phyloP scores from a whole-genome alignment of 1,140 invertebrate species.

The Drosophila bipectinata region DNA sequence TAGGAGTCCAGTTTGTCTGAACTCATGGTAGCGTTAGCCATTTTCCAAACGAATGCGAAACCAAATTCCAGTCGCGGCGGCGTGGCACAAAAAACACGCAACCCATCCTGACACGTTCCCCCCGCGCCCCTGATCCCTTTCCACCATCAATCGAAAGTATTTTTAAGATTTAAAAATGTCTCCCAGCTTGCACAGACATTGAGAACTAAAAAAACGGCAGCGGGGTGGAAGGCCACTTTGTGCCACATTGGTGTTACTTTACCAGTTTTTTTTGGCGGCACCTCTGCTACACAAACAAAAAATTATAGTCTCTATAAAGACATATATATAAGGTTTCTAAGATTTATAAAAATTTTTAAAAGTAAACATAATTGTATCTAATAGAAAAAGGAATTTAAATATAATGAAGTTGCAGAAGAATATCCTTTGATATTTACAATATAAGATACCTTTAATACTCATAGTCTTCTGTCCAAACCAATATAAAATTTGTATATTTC shows the following conservation, averaged over 20 bases:
- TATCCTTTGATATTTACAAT: too few relatives aligned
- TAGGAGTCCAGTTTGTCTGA: constrained; percentile 29
- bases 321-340: neutral
- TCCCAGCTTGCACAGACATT: constrained; percentile 37
- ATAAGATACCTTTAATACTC: too few relatives aligned
- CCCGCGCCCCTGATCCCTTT: neutral
- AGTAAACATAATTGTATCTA: neutral
- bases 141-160: constrained; percentile 43
- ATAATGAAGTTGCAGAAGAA: too few relatives aligned
- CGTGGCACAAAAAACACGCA: constrained; percentile 70
- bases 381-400: too few relatives aligned
- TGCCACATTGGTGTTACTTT: constrained; percentile 58
- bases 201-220: constrained; percentile 21
- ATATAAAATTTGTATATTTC: neutral
- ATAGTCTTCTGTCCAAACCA: too few relatives aligned
- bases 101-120: constrained; percentile 59
- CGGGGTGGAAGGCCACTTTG: constrained; percentile 53
- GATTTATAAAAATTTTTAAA: neutral
- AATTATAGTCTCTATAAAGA: neutral
- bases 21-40: constrained; percentile 40
- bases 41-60: constrained; percentile 77
- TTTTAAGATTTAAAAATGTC: constrained; percentile 71
- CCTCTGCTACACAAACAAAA: neutral
- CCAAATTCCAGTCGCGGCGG: constrained; percentile 65
- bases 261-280: constrained; percentile 22